A percentile compares a stretch with the other conserved stretches of the same genome.
phyloP scores from a whole-genome alignment of 2,113 vertebrate genomes.

The Notiomystis cincta region DNA sequence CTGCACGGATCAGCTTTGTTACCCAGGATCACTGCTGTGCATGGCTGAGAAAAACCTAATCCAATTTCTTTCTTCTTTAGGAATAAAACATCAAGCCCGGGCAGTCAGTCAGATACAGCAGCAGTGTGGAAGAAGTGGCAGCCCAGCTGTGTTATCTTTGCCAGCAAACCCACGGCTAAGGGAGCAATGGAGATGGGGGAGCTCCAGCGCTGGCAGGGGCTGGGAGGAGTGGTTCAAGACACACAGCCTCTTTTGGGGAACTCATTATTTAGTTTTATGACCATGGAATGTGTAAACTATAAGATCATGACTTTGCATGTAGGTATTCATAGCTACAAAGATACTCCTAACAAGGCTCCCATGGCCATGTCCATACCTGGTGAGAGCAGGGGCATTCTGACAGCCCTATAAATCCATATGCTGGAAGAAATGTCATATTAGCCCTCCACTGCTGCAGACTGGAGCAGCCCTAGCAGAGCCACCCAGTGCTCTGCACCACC shows the following conservation, averaged over 20 bases:
- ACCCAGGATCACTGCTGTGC: neutral
- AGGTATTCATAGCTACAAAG: neutral
- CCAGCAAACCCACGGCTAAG: neutral
- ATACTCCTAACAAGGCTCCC: neutral
- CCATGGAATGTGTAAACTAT: neutral
- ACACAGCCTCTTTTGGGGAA: neutral
- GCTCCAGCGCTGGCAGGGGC: rapidly evolving
- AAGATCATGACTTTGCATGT: neutral
- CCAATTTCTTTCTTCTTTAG: constrained; percentile 18
- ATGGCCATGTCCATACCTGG: neutral
- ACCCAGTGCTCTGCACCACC: neutral
- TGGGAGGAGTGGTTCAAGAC: neutral
- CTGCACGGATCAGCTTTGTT: neutral
- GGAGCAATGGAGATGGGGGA: neutral
- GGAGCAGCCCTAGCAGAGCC: neutral
- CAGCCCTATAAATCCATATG: neutral
- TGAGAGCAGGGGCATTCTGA: neutral
- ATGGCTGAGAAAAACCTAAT: neutral
- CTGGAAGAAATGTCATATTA: neutral
- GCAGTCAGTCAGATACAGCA: neutral
- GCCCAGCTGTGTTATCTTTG: neutral
- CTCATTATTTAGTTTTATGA: neutral
- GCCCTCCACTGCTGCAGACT: neutral
- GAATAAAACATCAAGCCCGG: neutral
- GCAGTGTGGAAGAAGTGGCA: neutral